phyloP scores from a whole-genome alignment of 2,888 invertebrate genomes.

The Dioctria linearis region DNA sequence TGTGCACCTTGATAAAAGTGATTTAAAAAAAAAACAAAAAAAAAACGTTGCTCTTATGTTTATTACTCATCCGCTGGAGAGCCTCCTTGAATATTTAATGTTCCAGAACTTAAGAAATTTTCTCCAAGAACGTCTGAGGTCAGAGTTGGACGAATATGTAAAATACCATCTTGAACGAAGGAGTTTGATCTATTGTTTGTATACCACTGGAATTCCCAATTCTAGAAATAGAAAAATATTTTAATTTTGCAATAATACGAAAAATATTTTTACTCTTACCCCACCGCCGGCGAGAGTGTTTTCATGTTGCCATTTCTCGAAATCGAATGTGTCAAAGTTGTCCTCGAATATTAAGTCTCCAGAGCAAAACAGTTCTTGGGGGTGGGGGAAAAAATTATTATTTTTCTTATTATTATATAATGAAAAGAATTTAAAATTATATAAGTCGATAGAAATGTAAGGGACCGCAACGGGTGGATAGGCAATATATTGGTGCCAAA shows the following conservation, averaged over 20 bases:
- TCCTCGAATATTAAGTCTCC: slow-evolving; percentile 77
- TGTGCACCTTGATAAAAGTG: slow-evolving; percentile 71
- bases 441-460: too few relatives aligned
- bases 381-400: too few relatives aligned
- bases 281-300: slow-evolving; percentile 78
- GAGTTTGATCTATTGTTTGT: slow-evolving; percentile 78
- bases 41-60: neutral
- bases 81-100: slow-evolving; percentile 75
- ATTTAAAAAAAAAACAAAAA: neutral
- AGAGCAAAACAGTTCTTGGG: slow-evolving; percentile 69
- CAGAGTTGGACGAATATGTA: slow-evolving; percentile 76
- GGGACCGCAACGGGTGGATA: too few relatives aligned
- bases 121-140: slow-evolving; percentile 74
- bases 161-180: slow-evolving; percentile 73
- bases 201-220: slow-evolving; percentile 82
- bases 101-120: slow-evolving; percentile 73
- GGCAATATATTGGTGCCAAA: too few relatives aligned
- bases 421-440: too few relatives aligned
- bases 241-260: neutral
- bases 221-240: slow-evolving; percentile 65
- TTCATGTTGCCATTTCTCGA: slow-evolving; percentile 78
- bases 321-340: slow-evolving; percentile 75
- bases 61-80: slow-evolving; percentile 76
- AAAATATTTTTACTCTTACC: slow-evolving; percentile 55
- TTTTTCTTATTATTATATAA: too few relatives aligned